A percentile compares a stretch with the other conserved stretches of the same genome.
phyloP scores from a whole-genome alignment of 2,113 vertebrate species.

The Hippocampus barbouri region DNA sequence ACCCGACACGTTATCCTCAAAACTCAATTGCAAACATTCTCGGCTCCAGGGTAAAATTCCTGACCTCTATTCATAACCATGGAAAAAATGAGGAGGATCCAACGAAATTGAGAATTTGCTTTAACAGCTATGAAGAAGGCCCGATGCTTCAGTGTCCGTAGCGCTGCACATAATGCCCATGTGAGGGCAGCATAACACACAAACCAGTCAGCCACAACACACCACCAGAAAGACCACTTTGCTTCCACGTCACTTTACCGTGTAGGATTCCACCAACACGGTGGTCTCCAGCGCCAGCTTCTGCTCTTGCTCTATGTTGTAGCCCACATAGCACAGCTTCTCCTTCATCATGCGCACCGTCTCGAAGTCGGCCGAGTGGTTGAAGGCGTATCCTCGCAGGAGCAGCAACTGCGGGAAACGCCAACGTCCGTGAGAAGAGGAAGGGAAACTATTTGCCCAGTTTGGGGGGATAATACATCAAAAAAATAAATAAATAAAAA shows the following conservation, averaged over 20 bases:
- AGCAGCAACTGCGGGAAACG: constrained; percentile 77
- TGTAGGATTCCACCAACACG: constrained; percentile 96
- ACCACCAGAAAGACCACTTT: background rate
- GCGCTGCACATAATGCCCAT: background rate
- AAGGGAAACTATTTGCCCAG: background rate
- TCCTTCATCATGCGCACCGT: constrained; percentile 99
- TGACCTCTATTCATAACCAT: too few species aligned
- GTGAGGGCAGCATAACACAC: background rate
- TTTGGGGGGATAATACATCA: background rate
- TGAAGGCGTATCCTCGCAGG: constrained; percentile 94
- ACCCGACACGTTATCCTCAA: background rate
- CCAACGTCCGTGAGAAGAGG: background rate
- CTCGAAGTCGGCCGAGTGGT: constrained; percentile 97
- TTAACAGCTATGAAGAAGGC: background rate
- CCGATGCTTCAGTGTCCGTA: background rate
- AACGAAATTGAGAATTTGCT: background rate
- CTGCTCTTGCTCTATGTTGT: constrained; percentile 99
- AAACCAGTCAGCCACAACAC: background rate
- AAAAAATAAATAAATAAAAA: too few species aligned
- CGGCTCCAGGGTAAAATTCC: too few species aligned
- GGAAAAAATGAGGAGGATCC: background rate
- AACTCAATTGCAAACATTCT: background rate
- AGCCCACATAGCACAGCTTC: constrained; percentile 95
- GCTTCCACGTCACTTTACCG: constrained; percentile 63
- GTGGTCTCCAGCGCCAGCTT: constrained; percentile 97